phyloP scores from a whole-genome alignment of 2,113 vertebrate species.

The Paramisgurnus dabryanus region DNA sequence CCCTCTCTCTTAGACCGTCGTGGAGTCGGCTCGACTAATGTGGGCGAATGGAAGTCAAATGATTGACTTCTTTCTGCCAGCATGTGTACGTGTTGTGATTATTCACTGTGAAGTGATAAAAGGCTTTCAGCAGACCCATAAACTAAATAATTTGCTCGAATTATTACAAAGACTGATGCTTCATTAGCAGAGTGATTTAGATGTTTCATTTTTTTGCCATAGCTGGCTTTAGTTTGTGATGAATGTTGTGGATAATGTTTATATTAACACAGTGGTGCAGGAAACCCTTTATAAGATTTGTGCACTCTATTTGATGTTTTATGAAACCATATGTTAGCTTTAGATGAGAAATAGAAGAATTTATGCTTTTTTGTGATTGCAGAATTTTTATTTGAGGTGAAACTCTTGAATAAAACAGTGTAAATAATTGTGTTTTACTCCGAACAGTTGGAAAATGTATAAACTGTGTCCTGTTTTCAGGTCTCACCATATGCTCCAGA shows the following conservation, averaged over 20 bases:
- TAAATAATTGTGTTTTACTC: not conserved
- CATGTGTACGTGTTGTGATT: constrained; percentile 36
- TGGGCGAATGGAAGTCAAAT: constrained; percentile 40
- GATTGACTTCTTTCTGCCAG: constrained; percentile 49
- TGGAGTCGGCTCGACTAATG: constrained; percentile 11
- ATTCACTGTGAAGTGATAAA: constrained; percentile 26
- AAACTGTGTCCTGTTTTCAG: constrained; percentile 20
- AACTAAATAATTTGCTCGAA: not conserved
- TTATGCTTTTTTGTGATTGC: not conserved
- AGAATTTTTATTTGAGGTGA: not conserved
- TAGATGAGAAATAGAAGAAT: too few species aligned
- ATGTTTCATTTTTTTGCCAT: not conserved
- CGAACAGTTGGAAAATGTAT: constrained; percentile 12
- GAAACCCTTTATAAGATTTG: not conserved
- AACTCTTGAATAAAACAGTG: not conserved
- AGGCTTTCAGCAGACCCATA: constrained; percentile 21
- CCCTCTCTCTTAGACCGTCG: not conserved
- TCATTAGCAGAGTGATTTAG: constrained; percentile 1
- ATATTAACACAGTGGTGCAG: not conserved
- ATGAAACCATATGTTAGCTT: too few species aligned
- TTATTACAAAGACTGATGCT: not conserved
- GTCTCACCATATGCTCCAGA: constrained; percentile 25
- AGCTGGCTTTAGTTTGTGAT: not conserved
- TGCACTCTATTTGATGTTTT: not conserved
- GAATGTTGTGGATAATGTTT: not conserved